Evolutionary conservation across 2,888 invertebrate species (phyloP), one percentile per base, ranked within the genome.

Genomic region (Teinopalpus imperialis): DNA sequence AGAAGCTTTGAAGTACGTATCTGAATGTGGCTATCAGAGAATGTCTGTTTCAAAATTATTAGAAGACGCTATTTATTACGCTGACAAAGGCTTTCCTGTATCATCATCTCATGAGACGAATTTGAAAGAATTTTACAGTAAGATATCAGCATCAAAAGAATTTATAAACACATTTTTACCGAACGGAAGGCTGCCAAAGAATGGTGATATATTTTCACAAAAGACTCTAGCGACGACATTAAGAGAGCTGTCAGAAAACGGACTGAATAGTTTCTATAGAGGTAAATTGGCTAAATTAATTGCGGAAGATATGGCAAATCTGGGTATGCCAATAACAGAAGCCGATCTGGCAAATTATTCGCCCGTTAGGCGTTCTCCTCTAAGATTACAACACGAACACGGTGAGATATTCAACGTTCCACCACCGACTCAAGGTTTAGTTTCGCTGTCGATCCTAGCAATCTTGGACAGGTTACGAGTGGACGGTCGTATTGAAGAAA

Each of bases 341-440:
- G 54, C 66, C 49, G 87, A 87, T 68, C 64, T 87, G 41, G 65
- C 57, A 46, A 77, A 69, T 53, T 83, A 77, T 59, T 52, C 59
- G 18, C 56, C 86, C 13, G 57, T 75, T 36, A 71, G 81, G 49
- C 79, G 74, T 56, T 56, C 51, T 43, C 82, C 86, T 23, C 55
- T 87, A 53, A 60, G 67, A 51, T 57, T 83, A 46, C 39, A 60
- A 18, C 85, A 82, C 43, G 71, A 64, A 24, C 57, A 69, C 29
- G 85, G 82, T 0, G 77, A 80, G 40, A 30, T 87, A 41, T 79
- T 66, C 35, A 86, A 87, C 52, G 53, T 71, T 48, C 85, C 86
- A 18, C 83, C 87, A 21, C 87, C 87, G n/a, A 77, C 87, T n/a
- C 85, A 86, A 61, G 87, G 87, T 2, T 49, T 79, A 53, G 71